A percentile compares a stretch with the other conserved stretches of the same genome.
These are phyloP conservation scores for Romanogobio albipinnatus DNA, from an alignment of 2,113 vertebrate species.

Conservation along the genomic window DNA sequence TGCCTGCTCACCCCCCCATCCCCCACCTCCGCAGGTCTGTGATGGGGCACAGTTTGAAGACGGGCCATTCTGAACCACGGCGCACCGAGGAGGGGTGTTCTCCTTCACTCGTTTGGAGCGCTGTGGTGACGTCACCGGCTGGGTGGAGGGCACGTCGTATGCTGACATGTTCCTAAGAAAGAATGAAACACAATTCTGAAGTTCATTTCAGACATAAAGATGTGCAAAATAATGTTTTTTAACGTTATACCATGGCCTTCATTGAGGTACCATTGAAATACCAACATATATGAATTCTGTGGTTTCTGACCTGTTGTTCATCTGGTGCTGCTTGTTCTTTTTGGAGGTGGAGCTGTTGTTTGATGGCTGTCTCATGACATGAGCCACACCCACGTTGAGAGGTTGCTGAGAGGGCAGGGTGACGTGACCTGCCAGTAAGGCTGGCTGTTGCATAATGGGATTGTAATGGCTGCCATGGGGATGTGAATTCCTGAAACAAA, in stretches of 20 bases:
- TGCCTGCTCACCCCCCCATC: slow-evolving; percentile 79
- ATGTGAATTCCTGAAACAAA: slow-evolving; percentile 82
- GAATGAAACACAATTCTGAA: background rate
- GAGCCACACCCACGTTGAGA: slow-evolving; percentile 94
- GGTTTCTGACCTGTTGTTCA: slow-evolving; percentile 82
- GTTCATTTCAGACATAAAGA: background rate
- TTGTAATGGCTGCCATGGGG: slow-evolving; percentile 95
- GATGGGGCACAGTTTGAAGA: slow-evolving; percentile 77
- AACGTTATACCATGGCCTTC: background rate
- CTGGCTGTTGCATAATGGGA: slow-evolving; percentile 98
- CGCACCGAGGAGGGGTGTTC: slow-evolving; percentile 95
- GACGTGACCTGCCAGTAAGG: slow-evolving; percentile 90
- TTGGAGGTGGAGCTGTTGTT: slow-evolving; percentile 83
- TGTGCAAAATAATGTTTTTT: too few relatives aligned
- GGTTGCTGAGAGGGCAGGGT: slow-evolving; percentile 92
- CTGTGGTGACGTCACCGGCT: slow-evolving; percentile 89
- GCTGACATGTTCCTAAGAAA: slow-evolving; percentile 84
- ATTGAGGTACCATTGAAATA: background rate
- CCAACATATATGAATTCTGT: background rate
- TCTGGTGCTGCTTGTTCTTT: slow-evolving; percentile 95
- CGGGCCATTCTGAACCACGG: slow-evolving; percentile 84
- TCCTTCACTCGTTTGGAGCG: slow-evolving; percentile 97
- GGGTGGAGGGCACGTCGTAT: slow-evolving; percentile 93
- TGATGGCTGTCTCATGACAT: slow-evolving; percentile 96
- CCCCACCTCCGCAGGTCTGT: slow-evolving; percentile 77